These are phyloP conservation scores for Pangasius mekongensis DNA, from an alignment of 2,797 vertebrate genomes.

Conservation along the genomic window DNA sequence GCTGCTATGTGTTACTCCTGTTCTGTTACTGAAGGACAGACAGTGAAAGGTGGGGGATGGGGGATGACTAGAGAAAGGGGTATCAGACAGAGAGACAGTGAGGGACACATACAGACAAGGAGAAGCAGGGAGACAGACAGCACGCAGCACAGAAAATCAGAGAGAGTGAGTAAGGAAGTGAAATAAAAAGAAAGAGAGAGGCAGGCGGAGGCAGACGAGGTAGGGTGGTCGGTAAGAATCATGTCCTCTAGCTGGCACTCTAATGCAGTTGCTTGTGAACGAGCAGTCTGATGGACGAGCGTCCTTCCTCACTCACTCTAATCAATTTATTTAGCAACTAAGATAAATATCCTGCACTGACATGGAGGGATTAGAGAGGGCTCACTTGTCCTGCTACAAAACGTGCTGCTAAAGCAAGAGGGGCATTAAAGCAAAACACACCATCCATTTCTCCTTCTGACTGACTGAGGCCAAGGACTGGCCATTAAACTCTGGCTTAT, in stretches of 20 bases:
- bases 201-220: neutral
- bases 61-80: slow-evolving; percentile 14
- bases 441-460: slow-evolving; percentile 41
- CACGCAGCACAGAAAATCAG: slow-evolving; percentile 2
- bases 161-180: neutral
- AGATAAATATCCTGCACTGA: slow-evolving; percentile 62
- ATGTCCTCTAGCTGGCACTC: slow-evolving; percentile 57
- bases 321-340: slow-evolving; percentile 67
- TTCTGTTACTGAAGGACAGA: slow-evolving; percentile 46
- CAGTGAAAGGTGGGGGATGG: slow-evolving; percentile 38
- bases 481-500: neutral
- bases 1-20: slow-evolving; percentile 58
- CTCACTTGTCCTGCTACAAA: slow-evolving; percentile 52
- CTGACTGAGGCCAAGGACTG: slow-evolving; percentile 40
- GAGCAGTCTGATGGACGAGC: slow-evolving; percentile 57
- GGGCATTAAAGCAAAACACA: slow-evolving; percentile 39
- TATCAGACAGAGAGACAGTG: slow-evolving; percentile 27
- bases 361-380: slow-evolving; percentile 55
- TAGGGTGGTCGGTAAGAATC: slow-evolving; percentile 17
- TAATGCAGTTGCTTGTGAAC: slow-evolving; percentile 55
- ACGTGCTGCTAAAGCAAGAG: slow-evolving; percentile 49
- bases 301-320: slow-evolving; percentile 61
- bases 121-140: slow-evolving; percentile 7
- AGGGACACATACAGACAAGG: slow-evolving; percentile 24
- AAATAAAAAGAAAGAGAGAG: neutral